Conservation (phyloP, 2,797 vertebrate species). For the Graptemys geographica region DNA sequence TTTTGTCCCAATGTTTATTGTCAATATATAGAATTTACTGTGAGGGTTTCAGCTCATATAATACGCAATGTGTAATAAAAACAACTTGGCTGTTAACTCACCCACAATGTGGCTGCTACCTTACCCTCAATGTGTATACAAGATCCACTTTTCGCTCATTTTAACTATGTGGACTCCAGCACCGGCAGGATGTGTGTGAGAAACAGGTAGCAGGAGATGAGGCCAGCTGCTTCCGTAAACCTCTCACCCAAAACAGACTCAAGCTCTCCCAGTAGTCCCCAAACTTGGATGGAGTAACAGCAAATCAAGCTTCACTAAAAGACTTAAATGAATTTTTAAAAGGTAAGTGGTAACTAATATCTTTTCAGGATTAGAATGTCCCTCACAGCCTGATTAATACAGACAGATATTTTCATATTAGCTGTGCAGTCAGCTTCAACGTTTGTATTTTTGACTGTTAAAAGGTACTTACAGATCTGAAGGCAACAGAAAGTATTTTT, state of each 20-base stretch:
- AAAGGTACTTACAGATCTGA: not conserved
- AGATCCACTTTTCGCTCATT: not conserved
- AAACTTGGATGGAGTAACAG: not conserved
- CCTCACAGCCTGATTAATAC: constrained; percentile 5
- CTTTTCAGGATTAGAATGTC: not conserved
- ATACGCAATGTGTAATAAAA: not conserved
- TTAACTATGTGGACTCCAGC: not conserved
- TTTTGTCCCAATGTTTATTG: not conserved
- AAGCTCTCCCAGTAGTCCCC: not conserved
- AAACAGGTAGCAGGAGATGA: not conserved
- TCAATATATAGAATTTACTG: constrained; percentile 8
- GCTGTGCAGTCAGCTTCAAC: not conserved
- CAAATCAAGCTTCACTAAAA: not conserved
- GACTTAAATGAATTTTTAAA: not conserved
- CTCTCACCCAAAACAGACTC: not conserved
- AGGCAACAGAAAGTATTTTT: not conserved
- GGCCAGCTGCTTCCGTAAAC: not conserved
- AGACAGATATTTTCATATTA: not conserved
- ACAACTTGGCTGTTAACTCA: accelerated
- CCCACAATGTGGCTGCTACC: not conserved
- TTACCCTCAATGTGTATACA: not conserved
- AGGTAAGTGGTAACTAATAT: not conserved
- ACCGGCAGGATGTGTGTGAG: not conserved
- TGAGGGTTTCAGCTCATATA: accelerated
- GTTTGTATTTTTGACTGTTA: constrained; percentile 26